Base-by-base conservation (phyloP, 2,113 vertebrate genomes). In the Aspiorhynchus laticeps region DNA sequence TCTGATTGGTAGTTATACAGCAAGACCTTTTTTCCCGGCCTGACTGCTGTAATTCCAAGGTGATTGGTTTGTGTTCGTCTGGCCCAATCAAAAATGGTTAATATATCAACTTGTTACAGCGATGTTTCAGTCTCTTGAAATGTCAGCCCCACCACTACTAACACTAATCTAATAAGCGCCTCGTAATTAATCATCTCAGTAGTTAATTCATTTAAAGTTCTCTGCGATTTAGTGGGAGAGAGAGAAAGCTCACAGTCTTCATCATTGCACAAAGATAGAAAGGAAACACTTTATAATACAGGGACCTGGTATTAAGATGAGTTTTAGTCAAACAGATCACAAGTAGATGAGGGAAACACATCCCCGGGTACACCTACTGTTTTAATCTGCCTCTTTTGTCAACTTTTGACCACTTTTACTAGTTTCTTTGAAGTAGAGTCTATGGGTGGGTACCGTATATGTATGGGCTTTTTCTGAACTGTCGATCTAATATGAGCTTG, bases 131-230 rank as follows among this genome's bases (percentile, higher is more conserved):
- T 6, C 9, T 12, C 12, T 15, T 26, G 7, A 80, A 63, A 63
- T 80, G 33, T 38, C 77, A 79, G 51, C 21, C 3, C 9, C 14
- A 4, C 43, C n/a, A 59, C 48, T 59, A 48, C 21, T 80, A 80
- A 63, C 36, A 63, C 56, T 63, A 63, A 80, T 80, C 21, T 59
- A 80, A 80, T 63, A 80, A 80, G 24, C 14, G 15, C 53, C 36
- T 80, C 1, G 2, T 80, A 80, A 80, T 80, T 80, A 80, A 80
- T 80, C 12, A 80, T 63, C 33, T 38, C 10, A 0, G 31, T 14
- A n/a, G 31, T 38, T 59, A 80, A 80, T 80, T 80, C 21, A 36
- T 80, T 80, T 41, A 7, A 80, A 61, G 59, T 63, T 80, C 56
- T 2, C 78, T 9, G 56, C 26, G 21, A 80, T 61, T 41, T 41